phyloP scores from a whole-genome alignment of 2,888 invertebrate species.

The Plagodis dolabraria region DNA sequence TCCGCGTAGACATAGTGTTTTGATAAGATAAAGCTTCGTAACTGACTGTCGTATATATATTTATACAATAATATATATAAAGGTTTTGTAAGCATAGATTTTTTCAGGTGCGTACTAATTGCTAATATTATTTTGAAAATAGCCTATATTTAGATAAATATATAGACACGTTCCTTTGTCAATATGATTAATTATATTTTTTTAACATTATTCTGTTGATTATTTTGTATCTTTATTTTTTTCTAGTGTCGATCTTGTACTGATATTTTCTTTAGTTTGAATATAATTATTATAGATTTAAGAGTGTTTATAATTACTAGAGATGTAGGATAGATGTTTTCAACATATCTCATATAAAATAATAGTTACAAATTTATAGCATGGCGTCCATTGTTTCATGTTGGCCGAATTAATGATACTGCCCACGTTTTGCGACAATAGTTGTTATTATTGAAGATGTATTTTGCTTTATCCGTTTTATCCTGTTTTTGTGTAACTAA shows the following conservation, averaged over 20 bases:
- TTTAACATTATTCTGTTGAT: constrained; percentile 30
- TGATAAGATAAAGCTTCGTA: constrained; percentile 36
- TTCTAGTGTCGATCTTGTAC: constrained; percentile 25
- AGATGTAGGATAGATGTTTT: constrained; percentile 49
- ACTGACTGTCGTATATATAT: constrained; percentile 37
- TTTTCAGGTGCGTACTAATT: constrained; percentile 32
- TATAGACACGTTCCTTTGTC: constrained; percentile 30
- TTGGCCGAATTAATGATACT: constrained; percentile 16
- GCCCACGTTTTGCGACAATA: constrained; percentile 24
- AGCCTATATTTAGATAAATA: constrained; percentile 26
- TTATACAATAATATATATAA: constrained; percentile 32
- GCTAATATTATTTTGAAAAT: constrained; percentile 27
- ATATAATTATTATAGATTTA: constrained; percentile 38
- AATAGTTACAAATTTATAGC: constrained; percentile 24
- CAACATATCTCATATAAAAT: constrained; percentile 49
- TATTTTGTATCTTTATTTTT: constrained; percentile 21
- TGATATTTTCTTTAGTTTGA: constrained; percentile 33
- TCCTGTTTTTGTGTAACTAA: no score
- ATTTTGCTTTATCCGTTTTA: no score
- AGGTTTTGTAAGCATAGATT: constrained; percentile 33
- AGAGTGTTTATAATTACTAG: constrained; percentile 51
- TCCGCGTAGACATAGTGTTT: constrained; percentile 33
- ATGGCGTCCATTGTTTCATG: constrained; percentile 43
- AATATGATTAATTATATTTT: constrained; percentile 32
- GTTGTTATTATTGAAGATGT: constrained; percentile 2